Evolutionary conservation across 2,113 vertebrate species (phyloP).

Genomic region (Bubo scandiacus): DNA sequence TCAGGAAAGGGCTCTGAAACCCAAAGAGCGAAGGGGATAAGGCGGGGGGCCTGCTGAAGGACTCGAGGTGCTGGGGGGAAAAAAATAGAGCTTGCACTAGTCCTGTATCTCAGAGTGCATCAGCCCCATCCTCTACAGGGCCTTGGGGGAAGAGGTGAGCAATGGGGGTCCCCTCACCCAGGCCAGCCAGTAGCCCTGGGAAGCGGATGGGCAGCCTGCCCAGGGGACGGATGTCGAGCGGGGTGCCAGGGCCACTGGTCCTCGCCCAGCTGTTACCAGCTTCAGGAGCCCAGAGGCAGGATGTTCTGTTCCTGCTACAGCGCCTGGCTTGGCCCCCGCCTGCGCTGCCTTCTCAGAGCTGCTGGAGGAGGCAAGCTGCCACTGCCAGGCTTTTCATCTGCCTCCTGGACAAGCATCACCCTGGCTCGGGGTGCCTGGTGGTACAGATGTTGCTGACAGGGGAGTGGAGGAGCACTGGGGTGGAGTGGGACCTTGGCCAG

Average conservation of each 20-base stretch:
- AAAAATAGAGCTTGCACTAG: neutral
- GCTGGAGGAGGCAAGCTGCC: neutral
- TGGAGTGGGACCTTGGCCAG: neutral
- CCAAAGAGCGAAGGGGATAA: fast-evolving
- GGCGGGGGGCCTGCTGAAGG: neutral
- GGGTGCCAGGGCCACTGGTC: neutral
- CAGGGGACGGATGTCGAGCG: neutral
- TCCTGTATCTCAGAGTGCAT: neutral
- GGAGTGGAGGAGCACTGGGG: neutral
- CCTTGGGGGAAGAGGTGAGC: neutral
- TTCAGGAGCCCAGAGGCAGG: neutral
- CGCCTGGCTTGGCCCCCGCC: fast-evolving
- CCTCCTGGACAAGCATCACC: fast-evolving
- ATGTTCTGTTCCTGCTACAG: neutral
- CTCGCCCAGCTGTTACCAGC: neutral
- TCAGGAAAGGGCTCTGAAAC: neutral
- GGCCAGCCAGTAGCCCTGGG: fast-evolving
- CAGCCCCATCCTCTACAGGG: fast-evolving
- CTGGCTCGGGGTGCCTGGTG: fast-evolving
- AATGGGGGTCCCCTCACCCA: fast-evolving
- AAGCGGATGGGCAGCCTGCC: neutral
- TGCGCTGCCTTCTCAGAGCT: neutral
- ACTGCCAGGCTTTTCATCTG: neutral
- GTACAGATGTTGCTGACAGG: neutral
- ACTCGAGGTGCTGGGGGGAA: neutral